Evolutionary conservation across 2,113 vertebrate genomes (phyloP).

Genomic region (Dipodomys spectabilis): DNA sequence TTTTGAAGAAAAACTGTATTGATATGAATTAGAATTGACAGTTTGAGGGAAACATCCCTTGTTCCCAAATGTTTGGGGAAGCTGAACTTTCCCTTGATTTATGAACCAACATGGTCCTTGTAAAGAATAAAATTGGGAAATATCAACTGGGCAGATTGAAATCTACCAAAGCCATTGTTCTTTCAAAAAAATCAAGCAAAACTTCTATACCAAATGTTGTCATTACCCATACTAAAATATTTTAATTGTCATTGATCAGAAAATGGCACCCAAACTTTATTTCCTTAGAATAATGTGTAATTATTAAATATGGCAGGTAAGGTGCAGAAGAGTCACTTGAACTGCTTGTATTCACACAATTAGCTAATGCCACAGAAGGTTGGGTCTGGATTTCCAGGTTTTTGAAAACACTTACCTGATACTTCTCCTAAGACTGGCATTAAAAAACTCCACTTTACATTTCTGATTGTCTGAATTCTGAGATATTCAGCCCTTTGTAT

Average conservation of each 20-base stretch:
- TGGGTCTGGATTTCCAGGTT: background rate
- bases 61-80: conserved; percentile 37
- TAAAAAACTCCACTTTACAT: background rate
- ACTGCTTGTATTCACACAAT: background rate
- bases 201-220: conserved; percentile 23
- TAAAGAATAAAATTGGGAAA: conserved; percentile 42
- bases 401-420: background rate
- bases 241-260: conserved; percentile 7
- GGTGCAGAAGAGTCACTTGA: background rate
- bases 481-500: background rate
- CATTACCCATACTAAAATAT: conserved; percentile 22
- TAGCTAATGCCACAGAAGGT: background rate
- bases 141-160: background rate
- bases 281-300: conserved; percentile 21
- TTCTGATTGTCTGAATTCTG: background rate
- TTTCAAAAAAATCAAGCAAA: background rate
- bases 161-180: background rate
- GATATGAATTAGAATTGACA: conserved; percentile 22
- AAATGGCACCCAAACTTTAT: background rate
- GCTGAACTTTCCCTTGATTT: background rate
- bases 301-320: background rate
- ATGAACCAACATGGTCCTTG: background rate
- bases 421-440: background rate
- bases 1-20: background rate
- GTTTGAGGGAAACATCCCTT: conserved; percentile 12